A percentile compares a stretch with the other conserved stretches of the same genome.
These are phyloP conservation scores for Mesaphorura yosii DNA, from an alignment of 1,140 invertebrate species.

Conservation along the genomic window DNA sequence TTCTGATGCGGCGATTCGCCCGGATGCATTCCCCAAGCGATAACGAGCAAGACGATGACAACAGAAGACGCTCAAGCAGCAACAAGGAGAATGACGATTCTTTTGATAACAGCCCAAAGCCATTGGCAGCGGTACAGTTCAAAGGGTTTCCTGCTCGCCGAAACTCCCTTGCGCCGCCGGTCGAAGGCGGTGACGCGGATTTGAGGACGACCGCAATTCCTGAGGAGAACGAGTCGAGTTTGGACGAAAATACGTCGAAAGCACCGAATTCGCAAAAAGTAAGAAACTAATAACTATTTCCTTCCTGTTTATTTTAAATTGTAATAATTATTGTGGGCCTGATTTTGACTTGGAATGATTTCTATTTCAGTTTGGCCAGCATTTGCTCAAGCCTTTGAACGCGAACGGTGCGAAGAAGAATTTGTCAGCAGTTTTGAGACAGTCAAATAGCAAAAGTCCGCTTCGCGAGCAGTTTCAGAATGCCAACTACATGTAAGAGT, in stretches of 20 bases:
- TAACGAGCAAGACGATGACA: neutral
- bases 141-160: neutral
- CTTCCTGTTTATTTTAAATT: neutral
- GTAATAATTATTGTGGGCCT: neutral
- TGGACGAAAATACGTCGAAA: neutral
- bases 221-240: neutral
- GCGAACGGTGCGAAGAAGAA: too few relatives aligned
- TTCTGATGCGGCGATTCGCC: slow-evolving; percentile 15
- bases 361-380: slow-evolving; percentile 9
- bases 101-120: slow-evolving; percentile 3
- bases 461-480: too few relatives aligned
- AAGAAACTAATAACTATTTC: neutral
- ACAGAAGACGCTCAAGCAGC: neutral
- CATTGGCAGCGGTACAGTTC: neutral
- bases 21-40: slow-evolving; percentile 20
- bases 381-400: slow-evolving; percentile 7
- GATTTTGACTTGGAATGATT: too few relatives aligned
- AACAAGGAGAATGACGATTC: slow-evolving; percentile 13
- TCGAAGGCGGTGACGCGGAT: neutral
- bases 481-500: too few relatives aligned
- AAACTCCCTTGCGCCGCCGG: neutral
- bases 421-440: too few relatives aligned
- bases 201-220: too few relatives aligned
- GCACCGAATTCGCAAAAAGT: neutral
- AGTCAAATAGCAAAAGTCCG: too few relatives aligned